phyloP scores from a whole-genome alignment of 2,113 vertebrate genomes.

The Semnornis frantzii region DNA sequence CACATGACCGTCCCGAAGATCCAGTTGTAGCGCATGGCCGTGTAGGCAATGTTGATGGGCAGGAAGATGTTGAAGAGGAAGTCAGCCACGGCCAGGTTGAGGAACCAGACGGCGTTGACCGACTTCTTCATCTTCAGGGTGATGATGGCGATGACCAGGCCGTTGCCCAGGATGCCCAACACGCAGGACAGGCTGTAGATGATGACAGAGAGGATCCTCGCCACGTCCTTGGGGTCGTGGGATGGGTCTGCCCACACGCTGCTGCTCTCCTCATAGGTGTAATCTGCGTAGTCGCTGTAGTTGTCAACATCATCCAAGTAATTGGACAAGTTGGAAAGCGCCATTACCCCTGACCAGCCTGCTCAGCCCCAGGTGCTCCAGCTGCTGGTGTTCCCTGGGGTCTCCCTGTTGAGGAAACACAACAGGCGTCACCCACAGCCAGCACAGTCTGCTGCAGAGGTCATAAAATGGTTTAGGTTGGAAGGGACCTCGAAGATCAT shows the following conservation, averaged over 20 bases:
- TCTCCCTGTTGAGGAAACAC: not conserved
- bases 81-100: slow-evolving; percentile 90
- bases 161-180: slow-evolving; percentile 88
- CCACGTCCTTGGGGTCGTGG: not conserved
- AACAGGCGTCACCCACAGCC: rapidly evolving
- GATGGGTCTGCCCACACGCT: not conserved
- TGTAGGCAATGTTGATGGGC: slow-evolving; percentile 82
- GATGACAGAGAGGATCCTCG: slow-evolving; percentile 69
- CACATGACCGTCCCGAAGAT: slow-evolving; percentile 88
- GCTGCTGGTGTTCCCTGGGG: rapidly evolving
- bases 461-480: too few relatives aligned
- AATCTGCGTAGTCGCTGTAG: not conserved
- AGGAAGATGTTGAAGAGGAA: slow-evolving; percentile 90
- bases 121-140: slow-evolving; percentile 90
- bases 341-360: slow-evolving; percentile 33
- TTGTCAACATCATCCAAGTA: not conserved
- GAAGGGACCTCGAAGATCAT: too few relatives aligned
- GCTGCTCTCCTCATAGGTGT: not conserved
- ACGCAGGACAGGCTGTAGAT: slow-evolving; percentile 81
- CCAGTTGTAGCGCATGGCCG: slow-evolving; percentile 83
- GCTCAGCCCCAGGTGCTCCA: rapidly evolving
- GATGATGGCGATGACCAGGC: slow-evolving; percentile 87
- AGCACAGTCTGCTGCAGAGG: not conserved
- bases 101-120: slow-evolving; percentile 91
- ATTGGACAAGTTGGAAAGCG: not conserved